Percentiles rank a stretch among this genome's conserved stretches.
phyloP scores from a whole-genome alignment of 2,888 invertebrate species.

The Xanthia icteritia region DNA sequence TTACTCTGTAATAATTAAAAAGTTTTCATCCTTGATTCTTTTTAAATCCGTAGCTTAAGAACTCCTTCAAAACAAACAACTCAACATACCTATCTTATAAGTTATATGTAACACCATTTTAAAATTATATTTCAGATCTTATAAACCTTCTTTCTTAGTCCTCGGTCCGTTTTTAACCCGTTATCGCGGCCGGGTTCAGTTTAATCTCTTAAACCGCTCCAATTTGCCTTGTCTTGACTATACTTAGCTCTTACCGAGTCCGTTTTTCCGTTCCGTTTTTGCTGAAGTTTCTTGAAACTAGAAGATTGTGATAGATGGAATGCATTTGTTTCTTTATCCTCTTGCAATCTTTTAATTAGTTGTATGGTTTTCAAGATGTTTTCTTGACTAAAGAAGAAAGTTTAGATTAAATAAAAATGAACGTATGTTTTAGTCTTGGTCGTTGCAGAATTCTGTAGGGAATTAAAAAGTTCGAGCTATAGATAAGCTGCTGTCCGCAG shows the following conservation, averaged over 20 bases:
- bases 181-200: slow-evolving; percentile 51
- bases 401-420: slow-evolving; percentile 31
- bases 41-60: slow-evolving; percentile 26
- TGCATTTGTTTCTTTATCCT: slow-evolving; percentile 50
- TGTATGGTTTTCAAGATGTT: slow-evolving; percentile 41
- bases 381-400: slow-evolving; percentile 13
- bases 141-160: slow-evolving; percentile 51
- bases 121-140: slow-evolving; percentile 62
- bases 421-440: not conserved
- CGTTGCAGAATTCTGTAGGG: not conserved
- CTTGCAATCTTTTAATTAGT: slow-evolving; percentile 58
- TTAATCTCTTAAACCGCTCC: slow-evolving; percentile 63
- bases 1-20: slow-evolving; percentile 13
- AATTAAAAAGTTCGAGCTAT: slow-evolving; percentile 1
- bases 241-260: slow-evolving; percentile 33
- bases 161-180: slow-evolving; percentile 55
- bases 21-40: slow-evolving; percentile 11
- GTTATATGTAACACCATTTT: slow-evolving; percentile 39
- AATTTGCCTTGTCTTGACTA: slow-evolving; percentile 58
- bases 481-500: too few relatives aligned
- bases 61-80: slow-evolving; percentile 28
- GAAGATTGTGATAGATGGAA: slow-evolving; percentile 56
- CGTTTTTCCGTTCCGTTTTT: slow-evolving; percentile 49
- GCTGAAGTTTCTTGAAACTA: slow-evolving; percentile 46
- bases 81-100: slow-evolving; percentile 33